A percentile compares a stretch with the other conserved stretches of the same genome.
Evolutionary conservation across 2,113 vertebrate species (phyloP).

Genomic region (Prionailurus viverrinus): DNA sequence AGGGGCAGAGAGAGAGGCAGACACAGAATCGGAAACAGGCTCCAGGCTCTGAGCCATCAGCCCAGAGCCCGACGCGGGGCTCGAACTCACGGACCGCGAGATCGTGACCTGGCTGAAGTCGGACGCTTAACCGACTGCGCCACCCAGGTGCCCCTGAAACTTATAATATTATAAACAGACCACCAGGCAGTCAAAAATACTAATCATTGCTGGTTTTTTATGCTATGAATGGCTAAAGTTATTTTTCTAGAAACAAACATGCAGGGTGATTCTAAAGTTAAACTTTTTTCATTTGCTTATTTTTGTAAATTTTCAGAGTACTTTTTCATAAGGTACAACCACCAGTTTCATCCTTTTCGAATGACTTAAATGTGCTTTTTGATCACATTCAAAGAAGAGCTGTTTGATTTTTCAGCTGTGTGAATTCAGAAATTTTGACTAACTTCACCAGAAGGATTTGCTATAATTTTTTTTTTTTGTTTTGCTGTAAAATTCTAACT

Average conservation of each 20-base stretch:
- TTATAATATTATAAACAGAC: conserved; percentile 24
- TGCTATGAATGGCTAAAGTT: not conserved
- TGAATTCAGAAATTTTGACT: conserved; percentile 68
- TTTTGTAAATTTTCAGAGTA: not conserved
- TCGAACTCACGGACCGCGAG: too few relatives aligned
- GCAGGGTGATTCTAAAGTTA: not conserved
- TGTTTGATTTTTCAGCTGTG: conserved; percentile 62
- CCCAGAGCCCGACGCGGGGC: too few relatives aligned
- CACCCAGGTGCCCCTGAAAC: too few relatives aligned
- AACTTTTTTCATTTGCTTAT: not conserved
- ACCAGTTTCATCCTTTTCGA: conserved; percentile 56
- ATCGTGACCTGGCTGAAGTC: too few relatives aligned
- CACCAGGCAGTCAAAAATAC: not conserved
- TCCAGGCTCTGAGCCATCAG: too few relatives aligned
- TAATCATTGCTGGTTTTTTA: conserved; percentile 1
- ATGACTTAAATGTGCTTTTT: conserved; percentile 55
- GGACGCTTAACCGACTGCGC: too few relatives aligned
- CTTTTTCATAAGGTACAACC: not conserved
- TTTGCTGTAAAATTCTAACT: conserved; percentile 66
- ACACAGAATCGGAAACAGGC: too few relatives aligned
- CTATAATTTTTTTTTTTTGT: conserved; percentile 39
- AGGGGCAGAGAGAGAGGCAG: too few relatives aligned
- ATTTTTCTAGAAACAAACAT: not conserved
- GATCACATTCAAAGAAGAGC: conserved; percentile 43
- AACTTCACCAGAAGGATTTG: conserved; percentile 55